Base-by-base conservation (phyloP, 2,888 invertebrate species). In the Cloeon dipterum region DNA sequence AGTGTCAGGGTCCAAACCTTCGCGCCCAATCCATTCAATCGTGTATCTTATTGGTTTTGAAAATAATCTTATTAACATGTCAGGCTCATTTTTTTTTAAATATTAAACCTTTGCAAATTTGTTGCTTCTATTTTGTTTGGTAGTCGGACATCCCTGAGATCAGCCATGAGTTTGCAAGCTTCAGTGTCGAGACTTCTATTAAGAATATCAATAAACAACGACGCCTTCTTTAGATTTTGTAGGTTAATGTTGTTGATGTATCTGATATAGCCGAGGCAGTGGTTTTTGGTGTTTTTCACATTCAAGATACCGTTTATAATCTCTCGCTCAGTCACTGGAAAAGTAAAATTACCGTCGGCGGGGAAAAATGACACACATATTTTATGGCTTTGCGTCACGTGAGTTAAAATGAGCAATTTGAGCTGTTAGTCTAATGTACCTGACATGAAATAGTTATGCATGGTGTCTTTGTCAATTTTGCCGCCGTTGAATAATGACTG, bases 371-470 rank as follows among this genome's bases (percentile, higher is more conserved):
- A n/a, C n/a, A n/a, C n/a, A n/a, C n/a, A n/a, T 32, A n/a, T n/a
- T n/a, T n/a, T n/a, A n/a, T n/a, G n/a, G 14, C 17, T 37, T 32
- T 37, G 10, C 8, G 7, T 26, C 16, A 2, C 16, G 5, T n/a
- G n/a, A n/a, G 18, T 33, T 32, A 17, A 14, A 7, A n/a, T n/a
- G n/a, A n/a, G n/a, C 14, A 21, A 11, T 14, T 20, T 40, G 26
- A 8, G 4, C 11, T 3, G 20, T 14, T 26, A 10, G n/a, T n/a
- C 26, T 36, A 8, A 18, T 50, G 56, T 59, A 91, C 91, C 93
- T 40, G 94, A 93, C 94, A 96, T 96, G 52, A 91, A 94, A 54
- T 94, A 96, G 56, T 91, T 94, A 51, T 96, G 96, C 74, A 85
- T 89, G 1, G 78, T 75, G 37, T 93, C 91, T 46, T 83, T 75